Conservation (phyloP, 2,797 vertebrate genomes). For the Xiphorhynchus erythropygius region DNA sequence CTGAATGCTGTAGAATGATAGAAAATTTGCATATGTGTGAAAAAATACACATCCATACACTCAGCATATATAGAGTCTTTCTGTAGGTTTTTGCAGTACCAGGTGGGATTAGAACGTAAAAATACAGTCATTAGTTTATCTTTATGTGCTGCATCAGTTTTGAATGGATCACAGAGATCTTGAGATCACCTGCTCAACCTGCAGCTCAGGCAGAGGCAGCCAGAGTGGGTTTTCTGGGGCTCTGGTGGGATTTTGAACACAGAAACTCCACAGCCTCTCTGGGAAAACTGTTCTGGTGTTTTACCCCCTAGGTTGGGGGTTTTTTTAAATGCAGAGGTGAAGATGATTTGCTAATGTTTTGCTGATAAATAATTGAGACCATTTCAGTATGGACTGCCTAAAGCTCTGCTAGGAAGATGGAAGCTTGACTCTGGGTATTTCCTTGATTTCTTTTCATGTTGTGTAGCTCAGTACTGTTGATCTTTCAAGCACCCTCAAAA, state of each 20-base stretch:
- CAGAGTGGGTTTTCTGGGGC: neutral
- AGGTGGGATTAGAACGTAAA: neutral
- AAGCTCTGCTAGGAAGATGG: neutral
- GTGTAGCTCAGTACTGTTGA: neutral
- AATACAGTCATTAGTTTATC: neutral
- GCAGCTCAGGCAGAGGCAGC: neutral
- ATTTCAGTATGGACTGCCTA: neutral
- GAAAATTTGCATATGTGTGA: rapidly evolving
- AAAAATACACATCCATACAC: neutral
- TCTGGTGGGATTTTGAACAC: neutral
- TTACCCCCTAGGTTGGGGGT: neutral
- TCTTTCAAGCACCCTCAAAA: neutral
- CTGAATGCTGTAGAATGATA: neutral
- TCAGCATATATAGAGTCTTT: neutral
- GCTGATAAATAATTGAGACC: neutral
- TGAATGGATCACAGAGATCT: neutral
- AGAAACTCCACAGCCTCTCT: neutral
- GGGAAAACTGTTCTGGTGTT: neutral
- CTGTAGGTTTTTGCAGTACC: neutral
- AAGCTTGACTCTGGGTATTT: neutral
- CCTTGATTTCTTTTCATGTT: neutral
- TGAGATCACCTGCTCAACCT: neutral
- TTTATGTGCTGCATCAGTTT: neutral
- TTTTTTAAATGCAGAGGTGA: neutral
- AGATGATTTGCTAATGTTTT: neutral